phyloP scores from a whole-genome alignment of 2,113 vertebrate species.

The Sinocyclocheilus grahami region DNA sequence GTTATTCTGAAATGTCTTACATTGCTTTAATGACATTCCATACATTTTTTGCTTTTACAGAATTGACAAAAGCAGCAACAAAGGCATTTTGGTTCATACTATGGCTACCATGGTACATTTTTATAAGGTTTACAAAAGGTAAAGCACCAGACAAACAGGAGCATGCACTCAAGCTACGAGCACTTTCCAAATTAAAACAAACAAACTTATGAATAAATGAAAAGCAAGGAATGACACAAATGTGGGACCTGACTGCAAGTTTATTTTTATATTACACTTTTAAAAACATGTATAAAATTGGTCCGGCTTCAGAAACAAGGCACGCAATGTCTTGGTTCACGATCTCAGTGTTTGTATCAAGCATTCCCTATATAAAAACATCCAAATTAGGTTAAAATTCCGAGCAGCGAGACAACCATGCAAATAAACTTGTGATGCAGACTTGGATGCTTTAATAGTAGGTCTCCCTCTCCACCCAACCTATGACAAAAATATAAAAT shows the following conservation, averaged over 20 bases:
- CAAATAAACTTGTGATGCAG: constrained; percentile 72
- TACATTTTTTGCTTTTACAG: background rate
- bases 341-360: constrained; percentile 76
- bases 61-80: background rate
- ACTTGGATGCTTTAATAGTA: constrained; percentile 79
- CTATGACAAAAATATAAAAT: constrained; percentile 64
- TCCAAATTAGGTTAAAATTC: constrained; percentile 77
- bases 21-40: background rate
- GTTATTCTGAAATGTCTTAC: background rate
- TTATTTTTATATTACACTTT: constrained; percentile 78
- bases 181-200: constrained; percentile 12
- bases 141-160: constrained; percentile 1
- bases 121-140: background rate
- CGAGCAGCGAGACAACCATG: constrained; percentile 84
- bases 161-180: constrained; percentile 41
- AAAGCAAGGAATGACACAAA: constrained; percentile 58
- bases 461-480: constrained; percentile 86
- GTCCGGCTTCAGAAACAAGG: constrained; percentile 84
- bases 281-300: constrained; percentile 86
- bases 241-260: constrained; percentile 76
- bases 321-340: constrained; percentile 80
- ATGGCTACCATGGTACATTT: background rate
- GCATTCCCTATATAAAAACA: constrained; percentile 80
- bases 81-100: background rate
- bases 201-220: constrained; percentile 37